Percentiles rank a stretch among this genome's conserved stretches.
These are phyloP conservation scores for Crambe crambe DNA, from an alignment of 37 sponge, comb jelly and placozoan genomes.

Conservation along the genomic window DNA sequence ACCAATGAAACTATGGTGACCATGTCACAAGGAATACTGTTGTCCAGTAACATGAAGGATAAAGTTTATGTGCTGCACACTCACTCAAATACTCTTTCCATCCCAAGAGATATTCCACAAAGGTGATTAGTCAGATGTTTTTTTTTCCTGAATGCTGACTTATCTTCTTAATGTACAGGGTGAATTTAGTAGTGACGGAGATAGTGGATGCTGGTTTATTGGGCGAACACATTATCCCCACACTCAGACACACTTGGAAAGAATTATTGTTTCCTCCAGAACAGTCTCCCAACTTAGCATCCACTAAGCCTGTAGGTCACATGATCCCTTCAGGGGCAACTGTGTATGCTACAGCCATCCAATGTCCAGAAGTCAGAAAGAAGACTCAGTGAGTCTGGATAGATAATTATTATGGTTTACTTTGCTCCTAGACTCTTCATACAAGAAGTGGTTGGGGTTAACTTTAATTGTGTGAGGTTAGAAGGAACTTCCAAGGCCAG, in stretches of 20 bases:
- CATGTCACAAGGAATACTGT: slow-evolving; percentile 47
- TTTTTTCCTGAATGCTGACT: background rate
- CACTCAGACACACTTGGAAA: slow-evolving; percentile 73
- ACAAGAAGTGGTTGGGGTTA: slow-evolving; percentile 12
- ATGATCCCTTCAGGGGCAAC: slow-evolving; percentile 76
- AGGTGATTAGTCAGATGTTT: slow-evolving; percentile 18
- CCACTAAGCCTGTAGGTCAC: slow-evolving; percentile 12
- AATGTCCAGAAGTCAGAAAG: slow-evolving; percentile 52
- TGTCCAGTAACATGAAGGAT: slow-evolving; percentile 47
- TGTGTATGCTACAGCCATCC: slow-evolving; percentile 53
- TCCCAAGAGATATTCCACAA: slow-evolving; percentile 46
- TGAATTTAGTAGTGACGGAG: slow-evolving; percentile 74
- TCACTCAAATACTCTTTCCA: slow-evolving; percentile 28
- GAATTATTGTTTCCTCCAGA: slow-evolving; percentile 38
- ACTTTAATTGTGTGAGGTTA: background rate
- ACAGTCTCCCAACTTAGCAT: background rate
- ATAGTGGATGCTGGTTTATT: slow-evolving; percentile 78
- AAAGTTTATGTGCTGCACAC: slow-evolving; percentile 27
- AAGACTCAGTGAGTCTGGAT: slow-evolving; percentile 43
- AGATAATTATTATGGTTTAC: background rate
- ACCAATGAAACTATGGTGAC: slow-evolving; percentile 29
- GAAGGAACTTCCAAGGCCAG: slow-evolving; percentile 40
- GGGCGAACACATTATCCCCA: slow-evolving; percentile 65
- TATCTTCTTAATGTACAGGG: slow-evolving; percentile 19
- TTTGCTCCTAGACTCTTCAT: slow-evolving; percentile 17